phyloP scores from a whole-genome alignment of 2,888 invertebrate species.

The Andrena marginata region DNA sequence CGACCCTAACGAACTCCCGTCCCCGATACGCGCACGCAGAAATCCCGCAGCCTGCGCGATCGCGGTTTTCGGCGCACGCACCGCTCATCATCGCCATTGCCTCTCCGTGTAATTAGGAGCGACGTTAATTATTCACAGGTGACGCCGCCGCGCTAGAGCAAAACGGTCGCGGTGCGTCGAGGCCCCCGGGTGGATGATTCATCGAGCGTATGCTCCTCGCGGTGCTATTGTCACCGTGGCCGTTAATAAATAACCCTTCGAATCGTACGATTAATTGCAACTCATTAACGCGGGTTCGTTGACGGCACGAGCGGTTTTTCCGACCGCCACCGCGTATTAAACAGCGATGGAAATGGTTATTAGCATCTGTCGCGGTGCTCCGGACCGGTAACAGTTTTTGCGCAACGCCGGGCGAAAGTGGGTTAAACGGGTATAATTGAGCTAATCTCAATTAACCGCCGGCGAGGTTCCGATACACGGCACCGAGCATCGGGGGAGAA shows the following conservation, averaged over 20 bases:
- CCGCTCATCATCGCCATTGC: slow-evolving; percentile 50
- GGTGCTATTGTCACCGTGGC: slow-evolving; percentile 43
- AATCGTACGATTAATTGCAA: slow-evolving; percentile 54
- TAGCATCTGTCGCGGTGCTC: slow-evolving; percentile 63
- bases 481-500: not conserved
- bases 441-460: slow-evolving; percentile 61
- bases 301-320: slow-evolving; percentile 37
- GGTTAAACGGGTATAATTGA: slow-evolving; percentile 63
- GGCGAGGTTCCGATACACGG: slow-evolving; percentile 45
- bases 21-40: not conserved
- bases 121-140: slow-evolving; percentile 72
- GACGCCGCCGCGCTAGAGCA: slow-evolving; percentile 34
- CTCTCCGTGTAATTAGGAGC: slow-evolving; percentile 73
- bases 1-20: not conserved
- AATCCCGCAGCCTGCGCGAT: not conserved
- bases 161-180: slow-evolving; percentile 23
- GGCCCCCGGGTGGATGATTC: slow-evolving; percentile 57
- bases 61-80: not conserved
- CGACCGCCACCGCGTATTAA: slow-evolving; percentile 45
- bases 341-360: slow-evolving; percentile 61
- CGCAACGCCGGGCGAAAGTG: slow-evolving; percentile 63
- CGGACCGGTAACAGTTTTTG: slow-evolving; percentile 44
- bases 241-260: slow-evolving; percentile 50
- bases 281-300: slow-evolving; percentile 26
- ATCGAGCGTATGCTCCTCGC: slow-evolving; percentile 31